A percentile compares a stretch with the other conserved stretches of the same genome.
phyloP scores from a whole-genome alignment of 2,797 vertebrate species.

The Hydrolagus colliei region DNA sequence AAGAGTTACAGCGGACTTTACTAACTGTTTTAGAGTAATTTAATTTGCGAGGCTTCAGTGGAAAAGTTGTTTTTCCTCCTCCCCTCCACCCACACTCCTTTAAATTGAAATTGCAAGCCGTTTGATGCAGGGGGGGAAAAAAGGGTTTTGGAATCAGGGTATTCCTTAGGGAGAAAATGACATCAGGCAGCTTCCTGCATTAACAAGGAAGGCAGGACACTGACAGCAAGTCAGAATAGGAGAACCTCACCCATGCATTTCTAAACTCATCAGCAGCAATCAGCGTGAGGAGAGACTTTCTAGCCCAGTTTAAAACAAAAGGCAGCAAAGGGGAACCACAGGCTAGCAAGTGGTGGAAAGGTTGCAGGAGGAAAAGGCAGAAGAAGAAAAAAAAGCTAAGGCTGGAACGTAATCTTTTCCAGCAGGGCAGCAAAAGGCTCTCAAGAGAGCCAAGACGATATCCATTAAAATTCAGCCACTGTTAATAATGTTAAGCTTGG shows the following conservation, averaged over 20 bases:
- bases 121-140: neutral
- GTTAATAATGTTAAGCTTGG: constrained; percentile 3
- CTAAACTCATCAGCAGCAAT: constrained; percentile 13
- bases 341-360: constrained; percentile 11
- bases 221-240: constrained; percentile 14
- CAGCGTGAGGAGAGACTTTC: neutral
- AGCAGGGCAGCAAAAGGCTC: neutral
- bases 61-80: neutral
- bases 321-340: constrained; percentile 3
- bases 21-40: constrained; percentile 10
- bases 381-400: neutral
- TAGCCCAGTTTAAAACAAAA: constrained; percentile 10
- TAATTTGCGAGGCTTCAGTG: constrained; percentile 23
- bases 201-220: constrained; percentile 24
- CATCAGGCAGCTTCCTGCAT: constrained; percentile 26
- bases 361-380: neutral
- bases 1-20: constrained; percentile 11
- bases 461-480: constrained; percentile 1
- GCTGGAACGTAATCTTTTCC: neutral
- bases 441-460: neutral
- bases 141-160: constrained; percentile 5
- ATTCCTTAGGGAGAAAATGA: constrained; percentile 28
- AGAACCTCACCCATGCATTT: constrained; percentile 19
- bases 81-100: too few relatives aligned
- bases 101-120: constrained; percentile 9